These are phyloP conservation scores for Acrocephalus arundinaceus DNA, from an alignment of 2,113 vertebrate genomes.

Conservation along the genomic window DNA sequence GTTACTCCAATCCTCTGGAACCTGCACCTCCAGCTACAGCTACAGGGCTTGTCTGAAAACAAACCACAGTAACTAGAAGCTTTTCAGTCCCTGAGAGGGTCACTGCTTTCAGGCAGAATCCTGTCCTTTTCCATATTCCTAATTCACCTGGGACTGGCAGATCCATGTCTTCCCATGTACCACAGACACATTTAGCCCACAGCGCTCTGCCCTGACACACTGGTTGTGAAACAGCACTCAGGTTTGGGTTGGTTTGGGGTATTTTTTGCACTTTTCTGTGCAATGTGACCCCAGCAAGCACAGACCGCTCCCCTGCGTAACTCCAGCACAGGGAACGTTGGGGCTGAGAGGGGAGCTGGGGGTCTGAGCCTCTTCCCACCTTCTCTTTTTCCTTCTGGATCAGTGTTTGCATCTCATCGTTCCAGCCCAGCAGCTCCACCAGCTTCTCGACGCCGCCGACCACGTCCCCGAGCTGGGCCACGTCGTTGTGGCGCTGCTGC, in stretches of 20 bases:
- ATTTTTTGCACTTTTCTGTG: not conserved
- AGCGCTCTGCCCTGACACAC: not conserved
- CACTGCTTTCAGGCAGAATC: not conserved
- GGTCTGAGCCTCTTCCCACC: conserved; percentile 49
- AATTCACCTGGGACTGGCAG: not conserved
- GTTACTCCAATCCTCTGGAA: not conserved
- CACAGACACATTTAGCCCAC: not conserved
- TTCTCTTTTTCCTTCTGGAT: conserved; percentile 71
- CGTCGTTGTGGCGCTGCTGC: conserved; percentile 69
- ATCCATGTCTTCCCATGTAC: fast-evolving
- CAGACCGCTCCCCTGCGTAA: not conserved
- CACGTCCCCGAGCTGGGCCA: conserved; percentile 86
- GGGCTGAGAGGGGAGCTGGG: not conserved
- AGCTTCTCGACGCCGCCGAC: conserved; percentile 78
- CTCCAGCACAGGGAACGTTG: fast-evolving
- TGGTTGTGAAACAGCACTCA: not conserved
- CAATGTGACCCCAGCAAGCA: not conserved
- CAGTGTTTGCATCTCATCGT: conserved; percentile 74
- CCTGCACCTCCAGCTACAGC: not conserved
- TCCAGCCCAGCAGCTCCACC: conserved; percentile 86
- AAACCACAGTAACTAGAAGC: not conserved
- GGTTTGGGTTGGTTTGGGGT: not conserved
- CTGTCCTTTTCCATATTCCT: not conserved
- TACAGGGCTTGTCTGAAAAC: not conserved
- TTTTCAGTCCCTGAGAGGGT: not conserved